These are phyloP conservation scores for Microcebus griseorufus DNA, from an alignment of 2,113 vertebrate species.

Conservation along the genomic window DNA sequence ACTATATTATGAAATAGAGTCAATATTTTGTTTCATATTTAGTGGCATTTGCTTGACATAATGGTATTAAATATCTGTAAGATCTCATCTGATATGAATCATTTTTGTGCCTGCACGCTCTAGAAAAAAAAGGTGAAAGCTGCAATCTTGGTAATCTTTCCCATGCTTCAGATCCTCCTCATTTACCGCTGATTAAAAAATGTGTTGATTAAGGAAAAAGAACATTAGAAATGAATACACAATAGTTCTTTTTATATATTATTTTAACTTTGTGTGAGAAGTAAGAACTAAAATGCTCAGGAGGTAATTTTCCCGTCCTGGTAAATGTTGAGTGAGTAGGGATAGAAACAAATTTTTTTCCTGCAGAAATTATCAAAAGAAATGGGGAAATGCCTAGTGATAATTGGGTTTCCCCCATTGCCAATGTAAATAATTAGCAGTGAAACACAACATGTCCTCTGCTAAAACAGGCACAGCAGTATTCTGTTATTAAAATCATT, in stretches of 20 bases:
- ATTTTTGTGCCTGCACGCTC: not conserved
- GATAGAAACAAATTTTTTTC: not conserved
- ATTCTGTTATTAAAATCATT: not conserved
- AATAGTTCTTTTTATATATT: not conserved
- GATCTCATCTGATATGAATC: not conserved
- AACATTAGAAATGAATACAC: not conserved
- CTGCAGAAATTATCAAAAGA: not conserved
- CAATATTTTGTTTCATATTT: constrained; percentile 17
- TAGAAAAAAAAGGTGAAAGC: not conserved
- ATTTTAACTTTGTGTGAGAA: not conserved
- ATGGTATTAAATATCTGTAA: not conserved
- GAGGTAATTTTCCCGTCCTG: not conserved
- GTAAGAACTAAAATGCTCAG: not conserved
- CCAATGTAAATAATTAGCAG: not conserved
- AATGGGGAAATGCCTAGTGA: not conserved
- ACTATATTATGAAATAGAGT: not conserved
- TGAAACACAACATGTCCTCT: not conserved
- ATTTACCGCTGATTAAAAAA: not conserved
- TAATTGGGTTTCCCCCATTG: not conserved
- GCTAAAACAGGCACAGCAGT: not conserved
- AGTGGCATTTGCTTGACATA: not conserved
- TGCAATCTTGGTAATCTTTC: not conserved
- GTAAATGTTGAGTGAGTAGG: not conserved
- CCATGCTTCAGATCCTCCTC: not conserved
- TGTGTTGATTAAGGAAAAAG: not conserved